Conservation (phyloP, 2,797 vertebrate species). For the Poecilia velifera region DNA sequence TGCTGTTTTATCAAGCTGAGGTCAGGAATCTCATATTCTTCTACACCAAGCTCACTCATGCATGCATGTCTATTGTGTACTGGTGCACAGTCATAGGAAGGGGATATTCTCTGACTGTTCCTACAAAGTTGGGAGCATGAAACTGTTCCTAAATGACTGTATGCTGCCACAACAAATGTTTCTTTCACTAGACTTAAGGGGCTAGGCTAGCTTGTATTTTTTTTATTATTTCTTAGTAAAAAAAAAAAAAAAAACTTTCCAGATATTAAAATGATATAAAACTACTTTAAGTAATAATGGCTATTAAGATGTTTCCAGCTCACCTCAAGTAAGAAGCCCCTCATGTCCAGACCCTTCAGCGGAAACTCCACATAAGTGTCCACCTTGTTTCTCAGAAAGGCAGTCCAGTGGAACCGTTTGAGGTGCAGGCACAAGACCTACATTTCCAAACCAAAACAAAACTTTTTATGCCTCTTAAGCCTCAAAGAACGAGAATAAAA, state of each 20-base stretch:
- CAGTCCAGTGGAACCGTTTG: slow-evolving; percentile 98
- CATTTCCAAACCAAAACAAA: neutral
- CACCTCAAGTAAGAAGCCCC: slow-evolving; percentile 95
- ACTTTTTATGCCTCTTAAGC: neutral
- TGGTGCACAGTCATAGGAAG: neutral
- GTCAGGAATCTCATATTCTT: neutral
- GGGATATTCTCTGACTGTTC: neutral
- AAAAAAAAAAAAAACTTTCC: neutral
- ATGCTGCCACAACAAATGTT: neutral
- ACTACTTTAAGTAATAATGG: too few species aligned
- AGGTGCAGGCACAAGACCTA: slow-evolving; percentile 98
- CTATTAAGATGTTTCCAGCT: slow-evolving; percentile 24
- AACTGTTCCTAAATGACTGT: neutral
- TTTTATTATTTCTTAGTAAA: neutral
- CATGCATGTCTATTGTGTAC: neutral
- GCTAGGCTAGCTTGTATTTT: neutral
- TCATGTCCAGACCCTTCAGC: slow-evolving; percentile 93
- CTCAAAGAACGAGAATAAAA: neutral
- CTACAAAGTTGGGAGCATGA: neutral
- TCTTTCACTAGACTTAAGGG: neutral
- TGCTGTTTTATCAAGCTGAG: neutral
- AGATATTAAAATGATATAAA: neutral
- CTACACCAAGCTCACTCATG: neutral
- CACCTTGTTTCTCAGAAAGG: slow-evolving; percentile 97
- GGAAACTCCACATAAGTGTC: slow-evolving; percentile 98